Base-by-base conservation (phyloP, 2,113 vertebrate genomes). In the Lophotis ruficrista region DNA sequence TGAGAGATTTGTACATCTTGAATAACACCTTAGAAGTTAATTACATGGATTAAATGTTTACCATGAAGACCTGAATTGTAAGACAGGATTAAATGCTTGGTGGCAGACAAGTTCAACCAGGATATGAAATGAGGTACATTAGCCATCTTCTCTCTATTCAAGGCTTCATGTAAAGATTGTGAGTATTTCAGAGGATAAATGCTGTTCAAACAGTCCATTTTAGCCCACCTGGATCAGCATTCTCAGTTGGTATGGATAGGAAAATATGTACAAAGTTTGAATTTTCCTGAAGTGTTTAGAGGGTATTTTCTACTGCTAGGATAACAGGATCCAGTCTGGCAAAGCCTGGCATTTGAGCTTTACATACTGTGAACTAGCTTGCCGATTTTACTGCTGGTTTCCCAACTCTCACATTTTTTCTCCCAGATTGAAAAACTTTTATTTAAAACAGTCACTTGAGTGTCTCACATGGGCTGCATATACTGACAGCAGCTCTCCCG, bases 401-500 rank as follows among this genome's bases (percentile, higher is more conserved):
- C 62, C 43, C 79, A 80, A 58, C 54, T 89, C 18, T 38, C 14
- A n/a, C 20, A 87, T 35, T 50, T 76, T 65, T 56, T 1, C 57
- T 53, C 33, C 14, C 79, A 61, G 37, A 69, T 92, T 83, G 72
- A 72, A 89, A 92, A 93, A 89, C 45, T 90, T 95, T 41, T 83
- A 56, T 86, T 89, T 95, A 41, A 91, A 89, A 62, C 28, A 78
- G 70, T 53, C 92, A 82, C 75, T 91, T 48, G 79, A 73, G 84
- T 64, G 53, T 77, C 38, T 90, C 48, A 62, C 30, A 78, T 57
- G 66, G 20, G 15, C 38, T 89, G 37, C 48, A 41, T 30, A 50
- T 45, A 56, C 78, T 77, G 91, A 94, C 79, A 97, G 91, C 73
- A 93, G 71, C 33, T 94, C 96, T 95, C 95, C 58, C 0, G 13